These are phyloP conservation scores for Drosophila sp. DNA, from an alignment of 1,140 invertebrate species.

Conservation along the genomic window DNA sequence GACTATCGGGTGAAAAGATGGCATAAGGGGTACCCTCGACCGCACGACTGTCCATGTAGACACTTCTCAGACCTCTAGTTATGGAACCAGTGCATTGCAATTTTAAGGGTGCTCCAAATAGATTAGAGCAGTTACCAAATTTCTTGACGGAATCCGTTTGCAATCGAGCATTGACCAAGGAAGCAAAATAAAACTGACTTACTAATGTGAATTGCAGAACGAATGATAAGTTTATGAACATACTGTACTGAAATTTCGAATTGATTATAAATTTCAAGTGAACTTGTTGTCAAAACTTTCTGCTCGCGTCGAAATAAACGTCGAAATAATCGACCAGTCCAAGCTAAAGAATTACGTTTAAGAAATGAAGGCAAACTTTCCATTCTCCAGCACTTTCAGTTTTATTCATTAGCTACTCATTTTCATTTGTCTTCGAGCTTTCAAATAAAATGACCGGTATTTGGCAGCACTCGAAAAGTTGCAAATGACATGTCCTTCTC, in stretches of 20 bases:
- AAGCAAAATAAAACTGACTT: background rate
- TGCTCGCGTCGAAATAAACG: background rate
- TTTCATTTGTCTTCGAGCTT: constrained; percentile 5
- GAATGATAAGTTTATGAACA: constrained; percentile 1
- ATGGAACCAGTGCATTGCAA: background rate
- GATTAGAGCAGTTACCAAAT: background rate
- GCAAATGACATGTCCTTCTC: no score
- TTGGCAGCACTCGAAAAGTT: no score
- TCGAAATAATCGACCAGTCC: background rate
- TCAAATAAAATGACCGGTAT: no score
- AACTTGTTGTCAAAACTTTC: background rate
- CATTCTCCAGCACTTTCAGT: constrained; percentile 7
- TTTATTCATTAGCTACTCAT: constrained; percentile 35
- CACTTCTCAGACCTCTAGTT: background rate
- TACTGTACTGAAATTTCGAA: background rate
- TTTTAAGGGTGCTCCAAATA: background rate
- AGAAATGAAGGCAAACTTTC: constrained; percentile 8
- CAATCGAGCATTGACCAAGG: background rate
- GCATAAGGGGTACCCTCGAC: background rate
- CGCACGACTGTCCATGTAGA: constrained; percentile 4
- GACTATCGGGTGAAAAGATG: background rate
- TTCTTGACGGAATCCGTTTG: background rate
- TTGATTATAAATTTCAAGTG: constrained; percentile 24
- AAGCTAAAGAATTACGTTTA: background rate
- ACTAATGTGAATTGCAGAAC: background rate